These are phyloP conservation scores for Diplolepis rosae DNA, from an alignment of 2,888 invertebrate genomes.

Conservation along the genomic window DNA sequence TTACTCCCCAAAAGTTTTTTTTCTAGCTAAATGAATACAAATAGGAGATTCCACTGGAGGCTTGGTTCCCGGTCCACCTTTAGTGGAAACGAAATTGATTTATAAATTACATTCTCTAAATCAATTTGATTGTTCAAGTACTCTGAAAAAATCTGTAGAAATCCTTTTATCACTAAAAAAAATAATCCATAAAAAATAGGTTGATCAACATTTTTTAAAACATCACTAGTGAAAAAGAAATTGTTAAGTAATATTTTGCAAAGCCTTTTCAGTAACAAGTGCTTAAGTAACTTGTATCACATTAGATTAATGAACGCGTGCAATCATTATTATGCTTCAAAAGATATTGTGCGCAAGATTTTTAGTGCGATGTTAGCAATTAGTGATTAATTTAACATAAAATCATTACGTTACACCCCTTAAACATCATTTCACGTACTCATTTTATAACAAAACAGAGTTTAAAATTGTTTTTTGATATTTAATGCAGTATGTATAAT, in stretches of 20 bases:
- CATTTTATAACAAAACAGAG: constrained; percentile 9
- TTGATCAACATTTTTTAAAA: too few species aligned
- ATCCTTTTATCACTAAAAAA: too few species aligned
- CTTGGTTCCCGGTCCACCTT: constrained; percentile 20
- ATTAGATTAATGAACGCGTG: background rate
- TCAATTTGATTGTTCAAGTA: background rate
- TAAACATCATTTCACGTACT: constrained; percentile 1
- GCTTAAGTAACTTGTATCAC: constrained; percentile 2
- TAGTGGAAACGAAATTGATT: background rate
- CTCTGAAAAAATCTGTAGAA: background rate
- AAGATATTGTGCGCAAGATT: background rate
- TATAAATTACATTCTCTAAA: background rate
- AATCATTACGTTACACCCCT: background rate
- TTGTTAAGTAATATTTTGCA: background rate
- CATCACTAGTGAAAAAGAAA: background rate
- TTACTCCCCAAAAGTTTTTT: background rate
- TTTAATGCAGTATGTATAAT: constrained; percentile 1
- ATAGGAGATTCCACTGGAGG: background rate
- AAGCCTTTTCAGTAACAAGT: background rate
- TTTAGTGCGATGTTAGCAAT: constrained; percentile 2
- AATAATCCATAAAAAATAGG: too few species aligned
- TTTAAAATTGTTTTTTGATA: constrained; percentile 2
- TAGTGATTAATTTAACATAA: background rate
- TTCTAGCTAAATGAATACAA: background rate
- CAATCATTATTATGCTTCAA: background rate